A percentile compares a stretch with the other conserved stretches of the same genome.
Evolutionary conservation across 2,113 vertebrate species (phyloP).

Genomic region (Erinaceus europaeus): DNA sequence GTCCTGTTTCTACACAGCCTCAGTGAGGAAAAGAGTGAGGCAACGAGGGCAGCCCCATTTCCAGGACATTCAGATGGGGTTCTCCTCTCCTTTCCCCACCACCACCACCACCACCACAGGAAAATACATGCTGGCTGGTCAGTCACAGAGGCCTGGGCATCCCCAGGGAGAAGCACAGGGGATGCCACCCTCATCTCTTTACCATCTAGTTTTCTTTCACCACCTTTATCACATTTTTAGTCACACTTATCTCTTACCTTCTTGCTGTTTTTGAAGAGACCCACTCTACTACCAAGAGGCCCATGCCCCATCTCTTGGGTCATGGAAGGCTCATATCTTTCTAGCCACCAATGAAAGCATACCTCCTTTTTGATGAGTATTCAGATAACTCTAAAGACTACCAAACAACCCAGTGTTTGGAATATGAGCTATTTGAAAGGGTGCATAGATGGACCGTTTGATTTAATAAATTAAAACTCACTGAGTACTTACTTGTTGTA

Average conservation of each 20-base stretch:
- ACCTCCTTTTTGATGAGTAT: not conserved
- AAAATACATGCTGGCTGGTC: conserved; percentile 32
- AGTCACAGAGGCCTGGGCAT: conserved; percentile 61
- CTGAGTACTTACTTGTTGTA: not conserved
- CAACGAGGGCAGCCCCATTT: conserved; percentile 61
- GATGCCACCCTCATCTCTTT: not conserved
- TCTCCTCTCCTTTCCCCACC: conserved; percentile 63
- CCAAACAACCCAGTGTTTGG: not conserved
- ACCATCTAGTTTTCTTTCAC: conserved; percentile 12
- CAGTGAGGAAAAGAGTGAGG: not conserved
- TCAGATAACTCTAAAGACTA: not conserved
- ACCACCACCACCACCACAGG: too few relatives aligned
- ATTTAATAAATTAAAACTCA: not conserved
- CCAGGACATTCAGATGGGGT: conserved; percentile 63
- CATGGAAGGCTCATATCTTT: not conserved
- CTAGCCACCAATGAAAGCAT: not conserved
- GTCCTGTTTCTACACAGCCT: not conserved
- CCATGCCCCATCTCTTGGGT: not conserved
- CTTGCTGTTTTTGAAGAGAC: conserved; percentile 59
- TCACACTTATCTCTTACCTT: conserved; percentile 44
- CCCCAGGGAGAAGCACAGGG: conserved; percentile 45
- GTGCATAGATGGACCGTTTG: not conserved
- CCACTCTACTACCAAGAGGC: not conserved
- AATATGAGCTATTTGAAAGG: not conserved
- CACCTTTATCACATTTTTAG: not conserved